Evolutionary conservation across 2,888 invertebrate genomes (phyloP).

Genomic region (Lottia gigantea): DNA sequence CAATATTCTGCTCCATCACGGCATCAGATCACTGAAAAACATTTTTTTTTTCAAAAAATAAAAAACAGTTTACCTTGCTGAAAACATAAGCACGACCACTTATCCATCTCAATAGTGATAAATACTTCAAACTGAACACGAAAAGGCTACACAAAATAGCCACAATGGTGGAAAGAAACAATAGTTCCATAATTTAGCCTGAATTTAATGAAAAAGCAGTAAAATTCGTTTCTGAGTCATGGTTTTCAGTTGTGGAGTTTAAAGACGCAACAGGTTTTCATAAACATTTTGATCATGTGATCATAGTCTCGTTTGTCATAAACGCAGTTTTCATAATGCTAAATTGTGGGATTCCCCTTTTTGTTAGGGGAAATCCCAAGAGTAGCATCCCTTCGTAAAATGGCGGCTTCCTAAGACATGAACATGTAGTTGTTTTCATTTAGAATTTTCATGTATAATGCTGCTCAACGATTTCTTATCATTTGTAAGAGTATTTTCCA

Average conservation of each 20-base stretch:
- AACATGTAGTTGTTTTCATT: too few relatives aligned
- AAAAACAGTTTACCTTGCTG: constrained; percentile 28
- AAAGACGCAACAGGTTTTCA: constrained; percentile 1
- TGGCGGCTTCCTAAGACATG: constrained; percentile 12
- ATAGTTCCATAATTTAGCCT: constrained; percentile 32
- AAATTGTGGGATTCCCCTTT: too few relatives aligned
- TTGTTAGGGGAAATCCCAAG: neutral
- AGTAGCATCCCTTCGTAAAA: constrained; percentile 13
- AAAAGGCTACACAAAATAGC: constrained; percentile 36
- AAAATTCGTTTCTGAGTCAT: too few relatives aligned
- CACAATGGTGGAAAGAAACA: constrained; percentile 37
- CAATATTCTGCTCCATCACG: neutral
- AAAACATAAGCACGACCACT: constrained; percentile 38
- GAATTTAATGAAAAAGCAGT: too few relatives aligned
- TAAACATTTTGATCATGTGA: neutral
- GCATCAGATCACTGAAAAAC: neutral
- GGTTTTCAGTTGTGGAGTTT: too few relatives aligned
- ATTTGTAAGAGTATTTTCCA: too few relatives aligned
- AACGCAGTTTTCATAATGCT: neutral
- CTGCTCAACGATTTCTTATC: too few relatives aligned
- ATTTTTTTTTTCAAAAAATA: too few relatives aligned
- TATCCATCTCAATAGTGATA: constrained; percentile 37
- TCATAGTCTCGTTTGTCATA: neutral
- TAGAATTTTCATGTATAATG: too few relatives aligned
- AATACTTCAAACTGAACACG: constrained; percentile 39